phyloP scores from a whole-genome alignment of 2,113 vertebrate genomes.

The Carlito syrichta region DNA sequence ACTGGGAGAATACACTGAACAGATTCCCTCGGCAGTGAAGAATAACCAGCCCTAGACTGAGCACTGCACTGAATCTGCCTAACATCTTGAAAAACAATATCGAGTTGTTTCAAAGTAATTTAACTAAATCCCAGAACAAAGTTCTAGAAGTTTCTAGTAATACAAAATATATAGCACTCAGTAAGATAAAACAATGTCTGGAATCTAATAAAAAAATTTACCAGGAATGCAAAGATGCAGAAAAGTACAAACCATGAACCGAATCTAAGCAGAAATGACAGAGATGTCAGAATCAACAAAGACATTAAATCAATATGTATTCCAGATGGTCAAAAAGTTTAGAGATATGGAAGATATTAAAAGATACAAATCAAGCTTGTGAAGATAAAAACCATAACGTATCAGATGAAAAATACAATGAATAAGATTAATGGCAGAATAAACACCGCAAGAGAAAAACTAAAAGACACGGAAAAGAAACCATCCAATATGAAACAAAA shows the following conservation, averaged over 20 bases:
- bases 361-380: background rate
- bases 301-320: background rate
- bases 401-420: background rate
- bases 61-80: background rate
- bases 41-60: background rate
- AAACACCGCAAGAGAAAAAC: background rate
- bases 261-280: background rate
- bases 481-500: background rate
- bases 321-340: background rate
- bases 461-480: background rate
- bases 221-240: background rate
- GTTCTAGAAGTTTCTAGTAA: conserved; percentile 7
- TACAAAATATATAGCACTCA: background rate
- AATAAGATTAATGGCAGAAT: background rate
- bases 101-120: background rate
- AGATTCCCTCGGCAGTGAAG: background rate
- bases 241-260: background rate
- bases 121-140: background rate
- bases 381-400: background rate
- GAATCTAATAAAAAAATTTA: conserved; percentile 11
- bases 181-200: background rate
- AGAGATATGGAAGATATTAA: background rate
- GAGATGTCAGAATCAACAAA: background rate
- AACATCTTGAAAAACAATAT: background rate
- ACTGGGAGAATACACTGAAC: background rate